Evolutionary conservation across 2,797 vertebrate genomes (phyloP), one percentile per base, ranked within the genome.

Genomic region (Sebastes hopkinsi): DNA sequence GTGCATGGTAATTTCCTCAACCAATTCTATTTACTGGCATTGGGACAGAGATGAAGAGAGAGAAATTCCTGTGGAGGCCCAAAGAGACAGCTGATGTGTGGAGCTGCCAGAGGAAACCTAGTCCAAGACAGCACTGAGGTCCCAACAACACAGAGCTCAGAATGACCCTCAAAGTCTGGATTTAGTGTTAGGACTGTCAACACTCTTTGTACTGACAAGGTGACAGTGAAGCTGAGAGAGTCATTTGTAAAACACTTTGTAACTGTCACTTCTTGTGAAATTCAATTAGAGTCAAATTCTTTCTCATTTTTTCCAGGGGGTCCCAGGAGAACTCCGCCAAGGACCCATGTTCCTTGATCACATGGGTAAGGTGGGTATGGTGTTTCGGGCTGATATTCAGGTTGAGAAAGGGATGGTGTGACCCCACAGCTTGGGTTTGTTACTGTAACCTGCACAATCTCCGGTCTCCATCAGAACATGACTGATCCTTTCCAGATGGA

Each of bases 401-500:
- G 72, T n/a, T 20, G 12, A 59, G 16, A 64, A 29, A 18, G 50
- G 59, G 23, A 34, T 32, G 36, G 10, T n/a, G 14, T 61, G 22
- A 71, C 12, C 54, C 42, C 55, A 29, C 30, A 54, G 59, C 59
- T 67, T 30, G 23, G n/a, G 25, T 29, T 29, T 67, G 69, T 38
- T 30, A n/a, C 66, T 52, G 29, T 27, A 74, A 73, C n/a, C 81
- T 55, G 54, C 23, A 50, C 36, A 64, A 81, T 62, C 74, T 38
- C 62, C 14, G 27, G 36, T 42, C 59, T 77, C 54, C 74, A 67
- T 75, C 75, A 67, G 5, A 58, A 75, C 22, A 8, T 10, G 34
- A 46, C 60, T 79, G 74, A 89, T 86, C 4, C 18, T 34, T 79
- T 86, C 77, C 86, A 86, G 66, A 84, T 86, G 75, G 42, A 77